Evolutionary conservation across 2,888 invertebrate genomes (phyloP).

Genomic region (Drosophila prolongata): DNA sequence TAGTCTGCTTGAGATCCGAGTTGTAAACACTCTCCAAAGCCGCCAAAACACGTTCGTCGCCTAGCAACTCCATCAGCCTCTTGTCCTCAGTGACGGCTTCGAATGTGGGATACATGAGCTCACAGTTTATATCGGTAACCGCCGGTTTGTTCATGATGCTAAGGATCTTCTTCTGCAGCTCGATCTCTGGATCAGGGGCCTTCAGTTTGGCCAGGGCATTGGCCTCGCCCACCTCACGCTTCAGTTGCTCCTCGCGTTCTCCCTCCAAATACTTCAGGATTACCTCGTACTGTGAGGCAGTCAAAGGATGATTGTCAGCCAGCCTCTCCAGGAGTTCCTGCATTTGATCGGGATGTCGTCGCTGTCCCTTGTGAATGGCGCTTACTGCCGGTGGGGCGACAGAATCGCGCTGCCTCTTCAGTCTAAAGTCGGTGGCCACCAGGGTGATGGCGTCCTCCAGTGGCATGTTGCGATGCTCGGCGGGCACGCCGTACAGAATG

Average conservation of each 20-base stretch:
- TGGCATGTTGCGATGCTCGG: slow-evolving; percentile 98
- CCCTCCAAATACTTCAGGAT: slow-evolving; percentile 90
- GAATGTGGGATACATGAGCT: slow-evolving; percentile 78
- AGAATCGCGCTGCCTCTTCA: slow-evolving; percentile 86
- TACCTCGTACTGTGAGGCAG: slow-evolving; percentile 91
- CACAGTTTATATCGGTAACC: slow-evolving; percentile 77
- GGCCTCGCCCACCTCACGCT: slow-evolving; percentile 90
- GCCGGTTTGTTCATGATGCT: slow-evolving; percentile 84
- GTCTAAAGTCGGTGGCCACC: slow-evolving; percentile 89
- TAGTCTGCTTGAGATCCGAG: slow-evolving; percentile 77
- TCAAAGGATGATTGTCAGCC: slow-evolving; percentile 92
- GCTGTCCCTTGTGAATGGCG: slow-evolving; percentile 82
- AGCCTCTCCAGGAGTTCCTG: slow-evolving; percentile 91
- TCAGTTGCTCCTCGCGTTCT: slow-evolving; percentile 89
- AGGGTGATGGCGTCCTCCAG: slow-evolving; percentile 94
- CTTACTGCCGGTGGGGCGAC: background rate
- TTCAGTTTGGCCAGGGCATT: slow-evolving; percentile 72
- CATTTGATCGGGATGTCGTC: slow-evolving; percentile 88
- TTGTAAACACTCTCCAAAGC: slow-evolving; percentile 89
- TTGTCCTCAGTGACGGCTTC: slow-evolving; percentile 79
- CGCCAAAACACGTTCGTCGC: slow-evolving; percentile 91
- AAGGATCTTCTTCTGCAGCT: slow-evolving; percentile 84
- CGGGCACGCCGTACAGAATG: slow-evolving; percentile 93
- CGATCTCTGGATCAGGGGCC: slow-evolving; percentile 83
- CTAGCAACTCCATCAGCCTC: slow-evolving; percentile 87